These are phyloP conservation scores for Tokudaia muenninki DNA, from an alignment of 2,797 vertebrate species.

Conservation along the genomic window DNA sequence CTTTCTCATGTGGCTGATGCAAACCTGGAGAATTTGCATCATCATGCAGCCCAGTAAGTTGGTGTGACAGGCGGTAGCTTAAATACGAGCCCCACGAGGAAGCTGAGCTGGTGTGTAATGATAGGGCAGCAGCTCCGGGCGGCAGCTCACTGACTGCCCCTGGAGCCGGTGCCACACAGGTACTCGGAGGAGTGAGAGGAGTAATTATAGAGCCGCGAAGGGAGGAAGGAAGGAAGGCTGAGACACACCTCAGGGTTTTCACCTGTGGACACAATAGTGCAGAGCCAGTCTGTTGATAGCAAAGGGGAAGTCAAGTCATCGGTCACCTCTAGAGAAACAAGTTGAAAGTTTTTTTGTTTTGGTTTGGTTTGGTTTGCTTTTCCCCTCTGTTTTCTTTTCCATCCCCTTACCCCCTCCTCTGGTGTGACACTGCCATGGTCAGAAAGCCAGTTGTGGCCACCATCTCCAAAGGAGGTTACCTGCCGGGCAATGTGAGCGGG, in stretches of 20 bases:
- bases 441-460: slow-evolving; percentile 86
- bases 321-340: slow-evolving; percentile 60
- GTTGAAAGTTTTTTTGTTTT: slow-evolving; percentile 61
- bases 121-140: slow-evolving; percentile 80
- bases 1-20: slow-evolving; percentile 90
- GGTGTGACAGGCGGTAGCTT: slow-evolving; percentile 90
- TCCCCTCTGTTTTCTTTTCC: background rate
- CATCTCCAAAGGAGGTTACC: slow-evolving; percentile 83
- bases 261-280: slow-evolving; percentile 79
- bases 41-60: slow-evolving; percentile 90
- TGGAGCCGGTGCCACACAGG: slow-evolving; percentile 81
- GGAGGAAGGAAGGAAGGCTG: slow-evolving; percentile 14
- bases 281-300: slow-evolving; percentile 69
- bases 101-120: slow-evolving; percentile 87
- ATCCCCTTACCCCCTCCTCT: background rate
- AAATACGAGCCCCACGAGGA: slow-evolving; percentile 88
- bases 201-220: slow-evolving; percentile 14
- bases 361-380: background rate
- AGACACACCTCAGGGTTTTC: slow-evolving; percentile 41
- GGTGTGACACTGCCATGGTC: slow-evolving; percentile 87
- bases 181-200: slow-evolving; percentile 74
- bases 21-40: slow-evolving; percentile 93
- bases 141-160: background rate
- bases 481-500: slow-evolving; percentile 80
- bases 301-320: slow-evolving; percentile 33